Evolutionary conservation across 2,888 invertebrate species (phyloP).

Genomic region (Ectropis crepuscularia): DNA sequence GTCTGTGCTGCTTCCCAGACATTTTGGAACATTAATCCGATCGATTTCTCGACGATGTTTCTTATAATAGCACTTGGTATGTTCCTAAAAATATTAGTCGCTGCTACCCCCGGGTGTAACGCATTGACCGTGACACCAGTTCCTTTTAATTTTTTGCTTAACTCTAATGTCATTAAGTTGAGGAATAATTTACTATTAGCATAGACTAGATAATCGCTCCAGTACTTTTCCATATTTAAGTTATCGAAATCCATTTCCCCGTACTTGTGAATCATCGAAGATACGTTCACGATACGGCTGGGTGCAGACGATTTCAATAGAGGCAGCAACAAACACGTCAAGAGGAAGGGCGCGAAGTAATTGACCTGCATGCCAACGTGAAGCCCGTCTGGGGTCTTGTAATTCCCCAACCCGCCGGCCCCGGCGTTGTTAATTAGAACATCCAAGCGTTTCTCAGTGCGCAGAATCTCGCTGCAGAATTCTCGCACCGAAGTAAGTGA

Average conservation of each 20-base stretch:
- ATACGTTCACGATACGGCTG: constrained; percentile 87
- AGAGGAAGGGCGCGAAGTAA: constrained; percentile 89
- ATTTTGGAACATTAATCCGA: constrained; percentile 81
- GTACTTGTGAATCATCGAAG: constrained; percentile 84
- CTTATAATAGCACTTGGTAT: constrained; percentile 75
- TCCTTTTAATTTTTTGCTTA: constrained; percentile 84
- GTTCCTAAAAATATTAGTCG: constrained; percentile 87
- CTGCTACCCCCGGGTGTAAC: constrained; percentile 89
- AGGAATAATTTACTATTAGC: constrained; percentile 86
- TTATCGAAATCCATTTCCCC: constrained; percentile 76
- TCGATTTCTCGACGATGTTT: constrained; percentile 51
- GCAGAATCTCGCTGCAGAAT: constrained; percentile 83
- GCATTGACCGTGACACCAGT: constrained; percentile 88
- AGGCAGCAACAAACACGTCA: constrained; percentile 86
- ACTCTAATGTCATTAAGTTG: constrained; percentile 86
- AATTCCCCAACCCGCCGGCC: constrained; percentile 73
- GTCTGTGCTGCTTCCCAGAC: constrained; percentile 88
- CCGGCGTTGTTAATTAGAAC: constrained; percentile 87
- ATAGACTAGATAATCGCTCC: constrained; percentile 78
- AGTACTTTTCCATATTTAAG: constrained; percentile 79
- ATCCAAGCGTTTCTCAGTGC: constrained; percentile 79
- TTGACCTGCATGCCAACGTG: constrained; percentile 89
- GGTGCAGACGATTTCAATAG: constrained; percentile 83
- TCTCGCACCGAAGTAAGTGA: constrained; percentile 79
- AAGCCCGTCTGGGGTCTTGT: constrained; percentile 87